A percentile compares a stretch with the other conserved stretches of the same genome.
Conservation (phyloP, 2,797 vertebrate species). For the Poecilia gillii region DNA sequence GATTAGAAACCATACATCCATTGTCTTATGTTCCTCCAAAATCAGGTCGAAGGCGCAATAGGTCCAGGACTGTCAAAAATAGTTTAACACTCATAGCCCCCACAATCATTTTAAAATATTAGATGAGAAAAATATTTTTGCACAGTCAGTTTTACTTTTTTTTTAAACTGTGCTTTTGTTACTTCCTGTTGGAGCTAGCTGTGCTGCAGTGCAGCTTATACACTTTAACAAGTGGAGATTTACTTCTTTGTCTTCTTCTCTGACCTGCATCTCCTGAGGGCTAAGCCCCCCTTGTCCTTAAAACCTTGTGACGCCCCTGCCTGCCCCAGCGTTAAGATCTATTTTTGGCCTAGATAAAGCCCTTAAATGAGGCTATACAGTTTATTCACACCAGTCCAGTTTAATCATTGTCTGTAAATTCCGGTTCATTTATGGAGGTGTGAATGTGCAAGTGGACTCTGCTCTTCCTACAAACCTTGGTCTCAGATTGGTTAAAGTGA, state of each 20-base stretch:
- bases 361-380: not conserved
- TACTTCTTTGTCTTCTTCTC: not conserved
- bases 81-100: not conserved
- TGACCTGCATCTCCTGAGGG: not conserved
- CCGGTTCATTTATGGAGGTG: too few relatives aligned
- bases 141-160: not conserved
- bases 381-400: not conserved
- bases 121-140: not conserved
- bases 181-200: not conserved
- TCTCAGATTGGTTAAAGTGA: too few relatives aligned
- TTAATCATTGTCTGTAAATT: too few relatives aligned
- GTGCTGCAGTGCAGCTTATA: not conserved
- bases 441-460: too few relatives aligned
- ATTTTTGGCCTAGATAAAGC: not conserved
- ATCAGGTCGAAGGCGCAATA: too few relatives aligned
- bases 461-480: too few relatives aligned
- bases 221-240: not conserved
- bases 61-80: too few relatives aligned
- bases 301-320: too few relatives aligned
- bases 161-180: not conserved
- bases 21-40: too few relatives aligned
- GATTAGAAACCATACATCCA: not conserved
- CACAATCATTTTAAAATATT: not conserved
- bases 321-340: too few relatives aligned
- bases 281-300: too few relatives aligned